These are phyloP conservation scores for Clivina fossor DNA, from an alignment of 2,888 invertebrate species.

Conservation along the genomic window DNA sequence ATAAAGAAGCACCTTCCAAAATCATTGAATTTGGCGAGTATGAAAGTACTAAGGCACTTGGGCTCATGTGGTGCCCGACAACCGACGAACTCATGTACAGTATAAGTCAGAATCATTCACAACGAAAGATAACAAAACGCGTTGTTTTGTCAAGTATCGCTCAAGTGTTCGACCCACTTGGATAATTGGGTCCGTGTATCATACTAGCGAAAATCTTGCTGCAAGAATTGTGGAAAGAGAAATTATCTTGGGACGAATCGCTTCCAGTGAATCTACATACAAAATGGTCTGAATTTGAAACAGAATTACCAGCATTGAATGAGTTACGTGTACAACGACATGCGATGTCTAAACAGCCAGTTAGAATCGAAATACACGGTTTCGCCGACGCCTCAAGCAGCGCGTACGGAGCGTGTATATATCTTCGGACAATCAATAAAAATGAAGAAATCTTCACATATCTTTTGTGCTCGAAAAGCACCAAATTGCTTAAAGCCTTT, in stretches of 20 bases:
- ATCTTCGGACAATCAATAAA: constrained; percentile 12
- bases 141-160: constrained; percentile 14
- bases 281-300: constrained; percentile 9
- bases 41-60: constrained; percentile 21
- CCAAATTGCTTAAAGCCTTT: no score
- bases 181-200: constrained; percentile 10
- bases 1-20: background rate
- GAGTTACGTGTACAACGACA: constrained; percentile 14
- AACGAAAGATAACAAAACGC: constrained; percentile 11
- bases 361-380: constrained; percentile 27
- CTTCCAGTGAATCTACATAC: constrained; percentile 13
- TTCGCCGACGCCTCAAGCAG: constrained; percentile 37
- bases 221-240: constrained; percentile 16
- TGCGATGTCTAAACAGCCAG: background rate
- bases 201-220: constrained; percentile 19
- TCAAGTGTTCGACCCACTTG: constrained; percentile 19
- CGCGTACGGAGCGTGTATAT: constrained; percentile 38
- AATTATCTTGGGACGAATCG: constrained; percentile 30
- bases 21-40: constrained; percentile 16
- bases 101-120: background rate
- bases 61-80: constrained; percentile 44
- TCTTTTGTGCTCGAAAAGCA: constrained; percentile 28
- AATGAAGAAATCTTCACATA: constrained; percentile 1
- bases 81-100: background rate
- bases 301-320: constrained; percentile 5